These are phyloP conservation scores for Melanaphis sacchari DNA, from an alignment of 1,140 invertebrate genomes.

Conservation along the genomic window DNA sequence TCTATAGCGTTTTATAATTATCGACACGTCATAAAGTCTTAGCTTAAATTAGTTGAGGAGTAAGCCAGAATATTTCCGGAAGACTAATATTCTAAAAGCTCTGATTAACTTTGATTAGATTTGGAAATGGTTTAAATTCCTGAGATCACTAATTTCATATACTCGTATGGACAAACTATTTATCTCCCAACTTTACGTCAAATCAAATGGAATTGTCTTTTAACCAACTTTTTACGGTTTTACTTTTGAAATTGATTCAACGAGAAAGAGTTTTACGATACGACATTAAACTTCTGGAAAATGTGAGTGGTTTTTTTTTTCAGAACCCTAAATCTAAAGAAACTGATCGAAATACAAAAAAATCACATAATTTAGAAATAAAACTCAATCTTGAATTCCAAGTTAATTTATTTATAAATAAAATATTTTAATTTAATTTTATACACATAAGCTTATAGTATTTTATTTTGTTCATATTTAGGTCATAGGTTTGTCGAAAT, in stretches of 20 bases:
- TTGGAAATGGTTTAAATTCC: not conserved
- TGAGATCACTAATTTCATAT: not conserved
- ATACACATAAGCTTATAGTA: not conserved
- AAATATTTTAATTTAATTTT: not conserved
- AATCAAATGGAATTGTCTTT: not conserved
- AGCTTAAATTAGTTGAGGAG: not conserved
- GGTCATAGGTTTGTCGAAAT: not conserved
- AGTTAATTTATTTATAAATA: not conserved
- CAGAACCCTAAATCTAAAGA: not conserved
- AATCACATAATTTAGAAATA: not conserved
- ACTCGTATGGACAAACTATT: not conserved
- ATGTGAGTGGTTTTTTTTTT: not conserved
- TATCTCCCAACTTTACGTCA: not conserved
- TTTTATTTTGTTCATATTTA: not conserved
- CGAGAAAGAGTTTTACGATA: not conserved
- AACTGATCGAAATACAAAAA: not conserved
- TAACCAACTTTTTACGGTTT: constrained; percentile 7
- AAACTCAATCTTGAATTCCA: not conserved
- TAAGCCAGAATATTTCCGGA: not conserved
- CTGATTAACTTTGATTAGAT: not conserved
- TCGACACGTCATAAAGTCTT: not conserved
- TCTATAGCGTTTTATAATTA: not conserved
- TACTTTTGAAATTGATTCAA: not conserved
- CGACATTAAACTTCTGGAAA: not conserved
- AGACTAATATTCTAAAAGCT: not conserved